Conservation (phyloP, 2,113 vertebrate species). For the Platysternon megacephalum region DNA sequence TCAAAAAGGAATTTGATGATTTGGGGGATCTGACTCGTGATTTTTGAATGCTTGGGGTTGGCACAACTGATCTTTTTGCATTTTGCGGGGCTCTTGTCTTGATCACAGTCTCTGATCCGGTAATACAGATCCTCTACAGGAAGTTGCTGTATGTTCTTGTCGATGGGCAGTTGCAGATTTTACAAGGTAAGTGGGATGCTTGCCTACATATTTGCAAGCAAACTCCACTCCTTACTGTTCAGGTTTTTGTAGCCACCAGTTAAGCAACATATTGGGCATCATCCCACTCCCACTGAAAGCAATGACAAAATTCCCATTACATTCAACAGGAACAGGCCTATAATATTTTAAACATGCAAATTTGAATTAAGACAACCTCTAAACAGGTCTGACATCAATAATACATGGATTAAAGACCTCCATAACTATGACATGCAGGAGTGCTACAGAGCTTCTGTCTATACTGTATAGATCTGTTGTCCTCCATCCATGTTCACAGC, state of each 20-base stretch:
- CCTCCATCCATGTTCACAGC: background rate
- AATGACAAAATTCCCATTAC: background rate
- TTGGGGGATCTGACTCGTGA: accelerated
- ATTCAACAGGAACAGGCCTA: background rate
- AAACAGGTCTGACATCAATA: background rate
- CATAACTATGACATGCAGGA: background rate
- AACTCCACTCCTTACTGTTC: background rate
- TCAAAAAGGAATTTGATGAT: background rate
- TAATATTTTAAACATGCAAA: background rate
- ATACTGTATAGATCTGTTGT: background rate
- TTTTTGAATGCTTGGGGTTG: background rate
- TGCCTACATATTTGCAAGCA: accelerated
- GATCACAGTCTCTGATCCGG: background rate
- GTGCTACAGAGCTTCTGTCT: background rate
- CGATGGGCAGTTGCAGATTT: background rate
- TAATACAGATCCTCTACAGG: background rate
- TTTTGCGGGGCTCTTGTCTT: background rate
- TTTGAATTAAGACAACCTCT: background rate
- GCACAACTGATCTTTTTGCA: background rate
- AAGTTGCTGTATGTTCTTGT: background rate
- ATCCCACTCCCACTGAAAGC: background rate
- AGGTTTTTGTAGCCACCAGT: background rate
- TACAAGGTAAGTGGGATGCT: background rate
- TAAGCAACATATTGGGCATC: background rate
- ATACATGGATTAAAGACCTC: background rate